Evolutionary conservation across 2,113 vertebrate species (phyloP).

Genomic region (Mesitornis unicolor): DNA sequence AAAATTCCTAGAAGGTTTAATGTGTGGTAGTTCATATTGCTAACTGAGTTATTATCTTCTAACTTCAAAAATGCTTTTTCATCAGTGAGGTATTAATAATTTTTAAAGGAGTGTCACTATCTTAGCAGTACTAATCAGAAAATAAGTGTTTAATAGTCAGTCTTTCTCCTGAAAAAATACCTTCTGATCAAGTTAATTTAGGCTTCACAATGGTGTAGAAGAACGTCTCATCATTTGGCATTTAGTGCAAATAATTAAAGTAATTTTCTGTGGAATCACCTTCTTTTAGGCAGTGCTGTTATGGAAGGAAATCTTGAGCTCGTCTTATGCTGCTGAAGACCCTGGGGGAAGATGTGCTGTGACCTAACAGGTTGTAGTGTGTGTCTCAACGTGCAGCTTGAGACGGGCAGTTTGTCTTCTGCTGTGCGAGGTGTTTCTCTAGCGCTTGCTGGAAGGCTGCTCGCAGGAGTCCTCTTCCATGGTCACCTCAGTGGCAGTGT

Average conservation of each 20-base stretch:
- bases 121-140: neutral
- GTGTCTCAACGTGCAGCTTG: fast-evolving
- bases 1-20: neutral
- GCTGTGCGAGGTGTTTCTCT: neutral
- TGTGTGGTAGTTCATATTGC: neutral
- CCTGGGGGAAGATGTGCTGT: neutral
- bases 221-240: neutral
- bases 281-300: neutral
- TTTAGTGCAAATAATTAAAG: neutral
- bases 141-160: neutral
- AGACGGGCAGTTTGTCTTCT: neutral
- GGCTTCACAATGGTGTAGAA: neutral
- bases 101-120: neutral
- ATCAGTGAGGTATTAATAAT: neutral
- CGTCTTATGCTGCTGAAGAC: neutral
- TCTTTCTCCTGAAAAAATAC: neutral
- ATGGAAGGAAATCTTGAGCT: neutral
- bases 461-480: neutral
- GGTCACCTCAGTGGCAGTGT: neutral
- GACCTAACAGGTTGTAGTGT: neutral
- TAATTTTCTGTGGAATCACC: neutral
- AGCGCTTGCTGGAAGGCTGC: neutral
- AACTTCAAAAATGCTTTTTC: neutral
- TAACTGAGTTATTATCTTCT: neutral
- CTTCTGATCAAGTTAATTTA: neutral